These are phyloP conservation scores for Scartelaos histophorus DNA, from an alignment of 2,113 vertebrate genomes.

Conservation along the genomic window DNA sequence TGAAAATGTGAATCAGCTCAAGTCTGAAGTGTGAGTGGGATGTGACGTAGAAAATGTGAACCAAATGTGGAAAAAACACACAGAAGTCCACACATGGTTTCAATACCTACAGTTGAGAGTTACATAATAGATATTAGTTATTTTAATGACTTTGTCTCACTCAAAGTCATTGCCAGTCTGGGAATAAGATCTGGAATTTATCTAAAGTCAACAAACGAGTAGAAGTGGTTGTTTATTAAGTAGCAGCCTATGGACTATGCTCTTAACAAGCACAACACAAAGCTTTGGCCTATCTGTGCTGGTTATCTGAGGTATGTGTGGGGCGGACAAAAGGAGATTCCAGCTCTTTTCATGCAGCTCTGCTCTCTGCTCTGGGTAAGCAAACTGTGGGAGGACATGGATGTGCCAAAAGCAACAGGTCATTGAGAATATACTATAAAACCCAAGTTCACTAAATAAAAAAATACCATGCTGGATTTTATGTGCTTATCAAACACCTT, in stretches of 20 bases:
- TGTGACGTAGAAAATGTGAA: constrained; percentile 31
- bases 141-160: background rate
- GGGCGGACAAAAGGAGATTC: constrained; percentile 61
- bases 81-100: constrained; percentile 21
- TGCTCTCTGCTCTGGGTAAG: constrained; percentile 46
- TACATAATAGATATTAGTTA: constrained; percentile 16
- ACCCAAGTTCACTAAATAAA: constrained; percentile 19
- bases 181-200: constrained; percentile 10
- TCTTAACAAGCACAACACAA: constrained; percentile 44
- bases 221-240: constrained; percentile 14
- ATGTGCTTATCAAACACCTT: constrained; percentile 22
- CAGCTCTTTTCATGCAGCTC: constrained; percentile 54
- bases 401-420: constrained; percentile 45
- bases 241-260: constrained; percentile 14
- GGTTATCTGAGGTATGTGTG: constrained; percentile 73
- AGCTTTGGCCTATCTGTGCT: constrained; percentile 57
- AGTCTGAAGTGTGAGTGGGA: background rate
- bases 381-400: constrained; percentile 49
- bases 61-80: constrained; percentile 31
- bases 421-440: constrained; percentile 8
- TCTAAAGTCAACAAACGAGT: constrained; percentile 29
- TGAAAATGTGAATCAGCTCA: constrained; percentile 55
- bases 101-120: constrained; percentile 20
- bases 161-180: background rate
- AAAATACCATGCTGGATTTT: constrained; percentile 27